These are phyloP conservation scores for Drosophila insularis DNA, from an alignment of 1,140 invertebrate species.

Conservation along the genomic window DNA sequence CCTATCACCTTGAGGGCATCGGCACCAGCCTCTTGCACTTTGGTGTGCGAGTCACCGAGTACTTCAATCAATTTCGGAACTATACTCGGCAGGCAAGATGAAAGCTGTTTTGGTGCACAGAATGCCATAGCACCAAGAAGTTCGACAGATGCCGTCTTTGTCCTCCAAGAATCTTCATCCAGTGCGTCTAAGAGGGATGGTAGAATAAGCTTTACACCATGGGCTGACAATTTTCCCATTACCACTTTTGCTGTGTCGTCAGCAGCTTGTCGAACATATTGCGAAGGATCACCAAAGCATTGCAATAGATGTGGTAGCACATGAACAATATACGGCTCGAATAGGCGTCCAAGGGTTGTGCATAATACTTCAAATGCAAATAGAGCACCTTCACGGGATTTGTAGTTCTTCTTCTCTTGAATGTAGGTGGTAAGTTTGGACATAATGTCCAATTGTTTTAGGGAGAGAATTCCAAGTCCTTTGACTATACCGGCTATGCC, in stretches of 20 bases:
- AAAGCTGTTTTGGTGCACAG: slow-evolving; percentile 99
- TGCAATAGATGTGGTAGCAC: slow-evolving; percentile 96
- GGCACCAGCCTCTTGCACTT: slow-evolving; percentile 98
- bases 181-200: slow-evolving; percentile 95
- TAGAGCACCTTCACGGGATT: slow-evolving; percentile 95
- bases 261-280: slow-evolving; percentile 95
- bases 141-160: slow-evolving; percentile 98
- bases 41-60: slow-evolving; percentile 97
- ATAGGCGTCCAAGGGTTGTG: slow-evolving; percentile 95
- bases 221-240: slow-evolving; percentile 97
- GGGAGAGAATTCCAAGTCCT: slow-evolving; percentile 96
- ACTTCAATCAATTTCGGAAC: slow-evolving; percentile 99
- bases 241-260: slow-evolving; percentile 97
- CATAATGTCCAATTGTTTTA: slow-evolving; percentile 99
- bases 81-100: slow-evolving; percentile 98
- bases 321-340: slow-evolving; percentile 99
- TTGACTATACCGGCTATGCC: slow-evolving; percentile 95
- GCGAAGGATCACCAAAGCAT: slow-evolving; percentile 97
- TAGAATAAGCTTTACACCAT: slow-evolving; percentile 98
- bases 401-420: slow-evolving; percentile 98
- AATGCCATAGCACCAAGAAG: slow-evolving; percentile 98
- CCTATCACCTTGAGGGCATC: slow-evolving; percentile 98
- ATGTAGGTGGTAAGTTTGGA: slow-evolving; percentile 95
- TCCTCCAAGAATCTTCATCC: slow-evolving; percentile 99
- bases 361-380: slow-evolving; percentile 99